Evolutionary conservation across 2,797 vertebrate genomes (phyloP).

Genomic region (Lophotriccus pileatus): DNA sequence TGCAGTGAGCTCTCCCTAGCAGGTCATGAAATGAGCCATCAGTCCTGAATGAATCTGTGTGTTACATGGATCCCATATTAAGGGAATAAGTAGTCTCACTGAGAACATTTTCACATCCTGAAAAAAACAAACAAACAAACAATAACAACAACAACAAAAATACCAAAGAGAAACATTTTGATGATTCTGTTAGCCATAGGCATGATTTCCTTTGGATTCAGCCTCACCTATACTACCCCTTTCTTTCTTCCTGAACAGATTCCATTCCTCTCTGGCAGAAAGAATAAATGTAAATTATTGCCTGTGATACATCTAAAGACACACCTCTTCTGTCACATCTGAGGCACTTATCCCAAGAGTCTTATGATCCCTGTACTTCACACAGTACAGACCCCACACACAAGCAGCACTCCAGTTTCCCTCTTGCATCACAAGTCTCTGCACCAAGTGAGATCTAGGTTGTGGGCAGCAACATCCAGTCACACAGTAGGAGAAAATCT

Average conservation of each 20-base stretch:
- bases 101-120: not conserved
- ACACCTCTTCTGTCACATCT: not conserved
- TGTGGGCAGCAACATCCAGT: not conserved
- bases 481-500: not conserved
- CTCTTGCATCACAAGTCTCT: not conserved
- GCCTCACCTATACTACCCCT: not conserved
- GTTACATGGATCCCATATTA: not conserved
- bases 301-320: not conserved
- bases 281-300: not conserved
- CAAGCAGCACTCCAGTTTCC: not conserved
- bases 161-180: not conserved
- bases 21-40: not conserved
- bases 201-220: not conserved
- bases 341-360: not conserved
- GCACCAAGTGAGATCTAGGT: not conserved
- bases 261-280: not conserved
- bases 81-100: not conserved
- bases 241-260: not conserved
- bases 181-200: not conserved
- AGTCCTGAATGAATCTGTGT: not conserved
- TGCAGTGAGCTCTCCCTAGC: not conserved
- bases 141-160: no score
- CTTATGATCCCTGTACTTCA: not conserved
- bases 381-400: not conserved
- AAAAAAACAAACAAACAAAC: not conserved